These are phyloP conservation scores for Pollenia griseotomentosa DNA, from an alignment of 2,888 invertebrate genomes.

Conservation along the genomic window DNA sequence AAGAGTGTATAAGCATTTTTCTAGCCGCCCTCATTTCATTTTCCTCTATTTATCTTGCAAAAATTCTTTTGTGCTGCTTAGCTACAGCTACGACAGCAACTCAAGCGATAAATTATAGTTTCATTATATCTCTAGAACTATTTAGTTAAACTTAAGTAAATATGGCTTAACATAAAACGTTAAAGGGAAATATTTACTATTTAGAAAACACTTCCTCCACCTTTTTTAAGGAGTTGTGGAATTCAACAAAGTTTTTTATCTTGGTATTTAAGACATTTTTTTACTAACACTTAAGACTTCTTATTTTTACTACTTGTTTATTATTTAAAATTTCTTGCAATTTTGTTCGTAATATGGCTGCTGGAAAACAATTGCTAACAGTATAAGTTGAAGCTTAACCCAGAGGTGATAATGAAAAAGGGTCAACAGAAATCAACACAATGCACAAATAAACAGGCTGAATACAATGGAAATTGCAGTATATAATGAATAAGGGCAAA, in stretches of 20 bases:
- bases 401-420: slow-evolving; percentile 5
- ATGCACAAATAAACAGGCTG: not conserved
- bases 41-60: slow-evolving; percentile 2
- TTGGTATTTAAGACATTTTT: slow-evolving; percentile 15
- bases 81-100: slow-evolving; percentile 34
- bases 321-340: not conserved
- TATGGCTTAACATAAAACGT: not conserved
- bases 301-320: not conserved
- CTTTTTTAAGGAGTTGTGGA: slow-evolving; percentile 1
- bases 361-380: not conserved
- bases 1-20: not conserved
- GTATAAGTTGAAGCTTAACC: slow-evolving; percentile 9
- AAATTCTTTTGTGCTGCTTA: slow-evolving; percentile 28
- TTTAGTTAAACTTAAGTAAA: slow-evolving; percentile 33
- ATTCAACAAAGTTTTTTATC: not conserved
- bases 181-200: not conserved
- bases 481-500: too few relatives aligned
- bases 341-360: not conserved
- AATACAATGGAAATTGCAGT: too few relatives aligned
- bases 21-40: not conserved
- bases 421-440: slow-evolving; percentile 24
- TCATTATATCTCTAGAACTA: not conserved
- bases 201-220: not conserved
- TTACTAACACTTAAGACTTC: not conserved
- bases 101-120: slow-evolving; percentile 36